Evolutionary conservation across 2,888 invertebrate species (phyloP).

Genomic region (Anodontia alba): DNA sequence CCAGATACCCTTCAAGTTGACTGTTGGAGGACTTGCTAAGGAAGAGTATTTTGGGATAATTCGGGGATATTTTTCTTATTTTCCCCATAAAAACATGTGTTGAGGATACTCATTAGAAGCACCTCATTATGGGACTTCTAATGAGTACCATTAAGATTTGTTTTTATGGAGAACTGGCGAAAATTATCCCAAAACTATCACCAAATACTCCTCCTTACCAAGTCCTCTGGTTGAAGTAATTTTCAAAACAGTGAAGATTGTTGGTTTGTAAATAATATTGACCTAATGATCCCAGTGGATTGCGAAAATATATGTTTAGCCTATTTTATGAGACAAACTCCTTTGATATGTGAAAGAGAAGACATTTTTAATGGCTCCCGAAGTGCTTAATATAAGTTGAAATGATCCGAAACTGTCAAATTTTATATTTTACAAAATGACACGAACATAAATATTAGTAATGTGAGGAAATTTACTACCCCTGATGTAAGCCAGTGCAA

Average conservation of each 20-base stretch:
- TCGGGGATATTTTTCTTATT: neutral
- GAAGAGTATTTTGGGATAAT: too few relatives aligned
- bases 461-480: neutral
- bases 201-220: too few relatives aligned
- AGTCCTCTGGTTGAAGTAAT: too few relatives aligned
- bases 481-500: too few relatives aligned
- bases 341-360: conserved; percentile 1
- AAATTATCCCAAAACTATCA: too few relatives aligned
- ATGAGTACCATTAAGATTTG: too few relatives aligned
- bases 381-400: conserved; percentile 5
- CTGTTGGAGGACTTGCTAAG: too few relatives aligned
- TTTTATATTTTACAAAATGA: neutral
- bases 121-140: too few relatives aligned
- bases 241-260: conserved; percentile 7
- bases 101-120: too few relatives aligned
- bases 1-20: conserved; percentile 2
- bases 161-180: too few relatives aligned
- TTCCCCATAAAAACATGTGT: too few relatives aligned
- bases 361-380: conserved; percentile 1
- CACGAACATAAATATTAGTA: conserved; percentile 4
- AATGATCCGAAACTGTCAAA: conserved; percentile 12
- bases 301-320: neutral
- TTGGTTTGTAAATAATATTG: conserved; percentile 12
- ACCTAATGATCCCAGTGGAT: conserved; percentile 5
- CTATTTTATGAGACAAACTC: neutral